phyloP scores from a whole-genome alignment of 2,113 vertebrate species.

The Eretmochelys imbricata region DNA sequence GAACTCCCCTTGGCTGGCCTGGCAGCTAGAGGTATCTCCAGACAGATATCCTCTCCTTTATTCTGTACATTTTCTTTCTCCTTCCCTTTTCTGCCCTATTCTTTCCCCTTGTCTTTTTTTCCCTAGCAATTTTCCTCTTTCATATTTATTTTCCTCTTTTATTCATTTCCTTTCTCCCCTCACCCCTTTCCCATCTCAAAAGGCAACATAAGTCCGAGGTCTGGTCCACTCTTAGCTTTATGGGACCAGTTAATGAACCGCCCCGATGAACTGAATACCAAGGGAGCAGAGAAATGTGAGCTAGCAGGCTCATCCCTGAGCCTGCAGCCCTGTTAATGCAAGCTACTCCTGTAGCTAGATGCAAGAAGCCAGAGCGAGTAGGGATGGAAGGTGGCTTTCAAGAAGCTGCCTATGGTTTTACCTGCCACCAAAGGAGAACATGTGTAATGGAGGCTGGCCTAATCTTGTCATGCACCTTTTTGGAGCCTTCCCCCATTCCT shows the following conservation, averaged over 20 bases:
- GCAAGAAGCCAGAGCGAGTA: not conserved
- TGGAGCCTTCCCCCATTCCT: not conserved
- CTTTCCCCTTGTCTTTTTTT: slow-evolving; percentile 44
- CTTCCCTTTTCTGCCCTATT: slow-evolving; percentile 29
- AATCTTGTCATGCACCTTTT: not conserved
- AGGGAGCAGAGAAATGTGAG: not conserved
- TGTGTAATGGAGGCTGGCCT: not conserved
- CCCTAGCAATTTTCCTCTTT: slow-evolving; percentile 34
- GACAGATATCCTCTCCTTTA: not conserved
- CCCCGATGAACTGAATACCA: not conserved
- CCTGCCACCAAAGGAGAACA: not conserved
- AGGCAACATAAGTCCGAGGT: not conserved
- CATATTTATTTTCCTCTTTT: not conserved
- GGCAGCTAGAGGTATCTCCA: slow-evolving; percentile 32
- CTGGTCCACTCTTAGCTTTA: not conserved
- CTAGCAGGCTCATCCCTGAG: fast-evolving
- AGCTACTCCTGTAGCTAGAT: fast-evolving
- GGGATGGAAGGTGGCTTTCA: not conserved
- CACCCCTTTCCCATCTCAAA: slow-evolving; percentile 4
- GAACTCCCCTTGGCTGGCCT: not conserved
- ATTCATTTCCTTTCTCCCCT: not conserved
- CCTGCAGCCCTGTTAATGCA: not conserved
- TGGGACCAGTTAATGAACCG: not conserved
- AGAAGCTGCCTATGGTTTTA: not conserved
- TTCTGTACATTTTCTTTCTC: not conserved